These are phyloP conservation scores for Motacilla tschutschensis DNA, from an alignment of 2,113 vertebrate genomes.

Conservation along the genomic window DNA sequence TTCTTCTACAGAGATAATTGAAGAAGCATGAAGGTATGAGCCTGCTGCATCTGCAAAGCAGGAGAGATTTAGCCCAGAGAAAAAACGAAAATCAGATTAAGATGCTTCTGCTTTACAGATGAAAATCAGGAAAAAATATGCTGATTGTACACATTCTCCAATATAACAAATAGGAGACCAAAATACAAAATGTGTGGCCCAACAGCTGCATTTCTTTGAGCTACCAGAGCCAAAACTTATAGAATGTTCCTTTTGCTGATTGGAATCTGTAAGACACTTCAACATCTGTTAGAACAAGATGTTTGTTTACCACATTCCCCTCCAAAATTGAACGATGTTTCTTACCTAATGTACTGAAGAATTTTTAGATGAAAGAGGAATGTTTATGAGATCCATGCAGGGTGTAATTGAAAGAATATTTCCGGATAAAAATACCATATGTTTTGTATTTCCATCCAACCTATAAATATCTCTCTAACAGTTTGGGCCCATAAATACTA, in stretches of 20 bases:
- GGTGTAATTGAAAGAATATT: conserved; percentile 67
- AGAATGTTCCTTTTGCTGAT: conserved; percentile 19
- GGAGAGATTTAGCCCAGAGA: background rate
- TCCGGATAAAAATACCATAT: conserved; percentile 61
- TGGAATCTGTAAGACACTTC: conserved; percentile 30
- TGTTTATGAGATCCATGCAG: conserved; percentile 36
- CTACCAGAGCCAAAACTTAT: background rate
- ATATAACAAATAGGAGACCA: background rate
- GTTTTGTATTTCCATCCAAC: conserved; percentile 60
- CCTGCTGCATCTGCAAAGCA: background rate
- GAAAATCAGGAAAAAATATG: background rate
- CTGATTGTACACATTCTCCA: background rate
- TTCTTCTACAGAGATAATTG: background rate
- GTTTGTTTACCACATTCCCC: conserved; percentile 44
- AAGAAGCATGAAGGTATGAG: background rate
- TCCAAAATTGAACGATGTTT: conserved; percentile 13
- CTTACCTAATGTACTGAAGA: conserved; percentile 55
- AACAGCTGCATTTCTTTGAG: background rate
- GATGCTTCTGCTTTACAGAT: background rate
- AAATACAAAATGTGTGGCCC: conserved; percentile 22
- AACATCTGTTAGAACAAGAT: conserved; percentile 55
- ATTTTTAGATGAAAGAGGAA: conserved; percentile 64
- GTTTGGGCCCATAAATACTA: conserved; percentile 62
- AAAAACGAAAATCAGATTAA: background rate
- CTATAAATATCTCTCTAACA: conserved; percentile 73